These are phyloP conservation scores for Lepidurus apus DNA, from an alignment of 1,140 invertebrate species.

Conservation along the genomic window DNA sequence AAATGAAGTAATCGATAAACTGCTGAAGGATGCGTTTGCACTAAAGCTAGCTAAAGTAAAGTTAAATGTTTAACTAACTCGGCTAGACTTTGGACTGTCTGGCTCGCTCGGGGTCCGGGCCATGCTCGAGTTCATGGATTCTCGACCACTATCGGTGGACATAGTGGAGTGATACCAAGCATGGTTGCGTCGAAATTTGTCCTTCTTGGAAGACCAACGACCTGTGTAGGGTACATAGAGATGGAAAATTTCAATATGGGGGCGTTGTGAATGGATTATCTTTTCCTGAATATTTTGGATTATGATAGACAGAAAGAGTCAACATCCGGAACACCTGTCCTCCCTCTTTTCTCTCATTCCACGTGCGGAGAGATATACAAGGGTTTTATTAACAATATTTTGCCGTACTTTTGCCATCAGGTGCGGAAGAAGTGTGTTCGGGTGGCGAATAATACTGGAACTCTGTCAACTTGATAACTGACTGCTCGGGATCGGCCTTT, in stretches of 20 bases:
- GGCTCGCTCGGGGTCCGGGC: slow-evolving; percentile 6
- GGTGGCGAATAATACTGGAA: not conserved
- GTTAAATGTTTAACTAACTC: not conserved
- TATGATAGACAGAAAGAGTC: not conserved
- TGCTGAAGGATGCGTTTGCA: not conserved
- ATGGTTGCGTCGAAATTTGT: not conserved
- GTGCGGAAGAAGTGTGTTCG: not conserved
- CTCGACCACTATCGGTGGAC: slow-evolving; percentile 1
- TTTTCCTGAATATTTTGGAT: not conserved
- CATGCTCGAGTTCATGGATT: not conserved
- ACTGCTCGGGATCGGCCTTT: not conserved
- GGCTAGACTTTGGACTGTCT: not conserved
- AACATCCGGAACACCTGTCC: slow-evolving; percentile 5
- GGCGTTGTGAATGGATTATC: not conserved
- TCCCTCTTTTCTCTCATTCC: not conserved
- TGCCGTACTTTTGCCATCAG: not conserved
- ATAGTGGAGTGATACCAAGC: slow-evolving; percentile 1
- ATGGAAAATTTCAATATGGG: not conserved
- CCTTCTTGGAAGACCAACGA: not conserved
- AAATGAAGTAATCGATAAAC: not conserved
- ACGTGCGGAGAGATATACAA: not conserved
- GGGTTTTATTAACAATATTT: not conserved
- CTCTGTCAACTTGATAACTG: not conserved
- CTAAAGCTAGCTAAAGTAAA: not conserved
- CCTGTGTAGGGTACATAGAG: not conserved